These are phyloP conservation scores for Drosophila sulfurigaster DNA, from an alignment of 1,140 invertebrate genomes.

Conservation along the genomic window DNA sequence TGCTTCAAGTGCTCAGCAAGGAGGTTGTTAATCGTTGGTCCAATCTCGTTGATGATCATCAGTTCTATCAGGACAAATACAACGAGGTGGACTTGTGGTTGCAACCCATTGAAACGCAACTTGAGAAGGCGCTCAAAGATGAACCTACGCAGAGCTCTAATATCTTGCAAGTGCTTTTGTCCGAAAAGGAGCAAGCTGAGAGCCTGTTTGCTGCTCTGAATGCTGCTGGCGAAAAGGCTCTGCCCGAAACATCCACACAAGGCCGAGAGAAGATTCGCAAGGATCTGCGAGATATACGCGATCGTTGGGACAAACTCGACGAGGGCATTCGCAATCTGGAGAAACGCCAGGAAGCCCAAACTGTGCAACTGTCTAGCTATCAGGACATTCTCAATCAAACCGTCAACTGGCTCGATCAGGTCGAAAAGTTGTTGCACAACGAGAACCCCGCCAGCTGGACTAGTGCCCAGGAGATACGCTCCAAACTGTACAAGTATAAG, in stretches of 20 bases:
- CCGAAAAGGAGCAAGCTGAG: slow-evolving; percentile 93
- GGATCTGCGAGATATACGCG: slow-evolving; percentile 91
- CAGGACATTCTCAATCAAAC: slow-evolving; percentile 94
- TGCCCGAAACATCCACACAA: slow-evolving; percentile 95
- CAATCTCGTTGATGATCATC: slow-evolving; percentile 93
- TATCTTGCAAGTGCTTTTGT: slow-evolving; percentile 90
- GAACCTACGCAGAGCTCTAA: slow-evolving; percentile 86
- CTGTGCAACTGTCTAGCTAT: slow-evolving; percentile 93
- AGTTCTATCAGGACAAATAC: slow-evolving; percentile 91
- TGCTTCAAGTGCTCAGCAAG: slow-evolving; percentile 92
- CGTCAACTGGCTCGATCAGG: slow-evolving; percentile 93
- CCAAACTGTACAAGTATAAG: slow-evolving; percentile 95
- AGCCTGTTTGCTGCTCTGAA: slow-evolving; percentile 90
- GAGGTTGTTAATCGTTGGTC: slow-evolving; percentile 95
- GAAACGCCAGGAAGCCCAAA: slow-evolving; percentile 93
- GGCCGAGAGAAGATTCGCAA: slow-evolving; percentile 95
- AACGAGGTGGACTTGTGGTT: slow-evolving; percentile 92
- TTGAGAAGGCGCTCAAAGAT: slow-evolving; percentile 88
- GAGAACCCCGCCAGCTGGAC: slow-evolving; percentile 89
- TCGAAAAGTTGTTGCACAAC: slow-evolving; percentile 92
- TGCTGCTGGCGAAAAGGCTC: slow-evolving; percentile 92
- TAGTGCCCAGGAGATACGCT: slow-evolving; percentile 93
- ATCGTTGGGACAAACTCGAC: slow-evolving; percentile 94
- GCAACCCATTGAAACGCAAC: slow-evolving; percentile 90
- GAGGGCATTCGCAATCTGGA: slow-evolving; percentile 92